Conservation (phyloP, 2,113 vertebrate species). For the Thinocorus orbignyianus region DNA sequence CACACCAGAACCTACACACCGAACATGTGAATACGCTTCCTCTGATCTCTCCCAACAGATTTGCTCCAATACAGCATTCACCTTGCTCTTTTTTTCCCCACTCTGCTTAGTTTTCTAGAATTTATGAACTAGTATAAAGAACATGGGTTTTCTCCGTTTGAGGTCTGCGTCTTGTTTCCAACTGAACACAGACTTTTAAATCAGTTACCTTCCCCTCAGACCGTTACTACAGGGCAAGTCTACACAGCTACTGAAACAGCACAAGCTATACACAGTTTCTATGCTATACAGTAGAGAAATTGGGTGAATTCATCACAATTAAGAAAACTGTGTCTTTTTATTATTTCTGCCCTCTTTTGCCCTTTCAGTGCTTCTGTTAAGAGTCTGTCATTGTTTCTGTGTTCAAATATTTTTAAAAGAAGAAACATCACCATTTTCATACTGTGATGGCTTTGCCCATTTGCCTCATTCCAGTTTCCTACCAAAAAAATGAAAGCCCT, state of each 20-base stretch:
- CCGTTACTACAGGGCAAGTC: background rate
- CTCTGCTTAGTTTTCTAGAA: background rate
- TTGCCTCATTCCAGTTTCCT: background rate
- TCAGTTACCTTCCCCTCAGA: background rate
- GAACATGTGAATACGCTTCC: background rate
- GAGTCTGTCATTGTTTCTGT: background rate
- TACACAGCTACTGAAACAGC: background rate
- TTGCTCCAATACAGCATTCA: background rate
- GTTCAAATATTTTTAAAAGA: background rate
- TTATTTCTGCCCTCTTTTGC: background rate
- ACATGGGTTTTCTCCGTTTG: background rate
- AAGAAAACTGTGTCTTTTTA: background rate
- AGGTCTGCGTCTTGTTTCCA: background rate
- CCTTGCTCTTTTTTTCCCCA: rapidly evolving
- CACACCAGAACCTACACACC: background rate
- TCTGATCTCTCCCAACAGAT: background rate
- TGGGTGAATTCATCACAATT: background rate
- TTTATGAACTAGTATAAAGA: background rate
- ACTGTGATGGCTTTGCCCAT: background rate
- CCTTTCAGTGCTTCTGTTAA: background rate
- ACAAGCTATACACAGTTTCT: background rate
- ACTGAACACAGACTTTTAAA: background rate
- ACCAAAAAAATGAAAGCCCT: background rate
- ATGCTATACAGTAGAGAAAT: background rate
- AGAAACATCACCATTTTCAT: background rate